phyloP scores from a whole-genome alignment of 2,888 invertebrate species.

The Tineola bisselliella region DNA sequence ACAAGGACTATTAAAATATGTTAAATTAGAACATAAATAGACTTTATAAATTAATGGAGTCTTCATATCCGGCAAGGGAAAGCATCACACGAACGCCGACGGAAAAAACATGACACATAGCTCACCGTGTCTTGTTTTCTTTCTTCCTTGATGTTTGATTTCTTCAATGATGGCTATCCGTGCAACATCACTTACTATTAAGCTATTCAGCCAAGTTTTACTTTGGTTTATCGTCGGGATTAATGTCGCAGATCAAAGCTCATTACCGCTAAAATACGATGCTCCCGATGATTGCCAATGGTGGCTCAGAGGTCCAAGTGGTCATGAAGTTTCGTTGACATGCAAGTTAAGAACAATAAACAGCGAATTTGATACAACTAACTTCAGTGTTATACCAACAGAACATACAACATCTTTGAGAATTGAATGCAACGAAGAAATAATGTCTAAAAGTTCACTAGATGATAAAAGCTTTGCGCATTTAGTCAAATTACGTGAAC shows the following conservation, averaged over 20 bases:
- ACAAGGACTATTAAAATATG: conserved; percentile 37
- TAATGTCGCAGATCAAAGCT: conserved; percentile 58
- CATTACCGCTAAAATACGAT: conserved; percentile 72
- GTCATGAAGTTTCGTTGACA: conserved; percentile 78
- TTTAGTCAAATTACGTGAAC: conserved; percentile 79
- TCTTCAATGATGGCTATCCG: conserved; percentile 50
- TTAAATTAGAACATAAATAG: conserved; percentile 44
- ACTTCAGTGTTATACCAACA: conserved; percentile 86
- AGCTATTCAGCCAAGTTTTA: conserved; percentile 44
- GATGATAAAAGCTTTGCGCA: conserved; percentile 83
- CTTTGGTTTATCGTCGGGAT: conserved; percentile 55
- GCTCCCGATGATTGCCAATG: conserved; percentile 88
- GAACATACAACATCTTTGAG: conserved; percentile 83
- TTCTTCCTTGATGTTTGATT: conserved; percentile 62
- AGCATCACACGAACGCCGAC: conserved; percentile 54
- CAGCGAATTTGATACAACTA: conserved; percentile 88
- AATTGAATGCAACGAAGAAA: conserved; percentile 82
- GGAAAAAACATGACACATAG: conserved; percentile 67
- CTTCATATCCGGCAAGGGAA: conserved; percentile 59
- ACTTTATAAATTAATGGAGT: conserved; percentile 63
- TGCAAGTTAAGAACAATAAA: conserved; percentile 86
- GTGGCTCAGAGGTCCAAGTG: conserved; percentile 73
- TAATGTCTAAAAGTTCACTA: conserved; percentile 81
- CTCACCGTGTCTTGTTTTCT: conserved; percentile 56
- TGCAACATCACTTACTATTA: conserved; percentile 38